Evolutionary conservation across 2,113 vertebrate genomes (phyloP).

Genomic region (Corvus hawaiiensis): DNA sequence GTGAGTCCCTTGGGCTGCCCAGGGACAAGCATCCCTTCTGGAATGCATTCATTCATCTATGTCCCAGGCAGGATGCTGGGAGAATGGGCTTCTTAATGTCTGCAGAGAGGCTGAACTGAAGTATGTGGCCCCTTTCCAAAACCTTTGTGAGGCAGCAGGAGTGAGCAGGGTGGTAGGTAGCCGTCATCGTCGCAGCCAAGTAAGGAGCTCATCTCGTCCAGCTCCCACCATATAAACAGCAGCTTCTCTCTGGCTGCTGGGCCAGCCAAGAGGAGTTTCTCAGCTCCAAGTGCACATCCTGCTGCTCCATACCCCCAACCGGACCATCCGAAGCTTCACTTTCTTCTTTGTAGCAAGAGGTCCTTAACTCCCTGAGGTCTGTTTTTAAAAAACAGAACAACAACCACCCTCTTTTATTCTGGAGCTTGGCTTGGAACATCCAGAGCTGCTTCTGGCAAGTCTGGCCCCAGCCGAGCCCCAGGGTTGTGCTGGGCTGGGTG

Average conservation of each 20-base stretch:
- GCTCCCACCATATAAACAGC: neutral
- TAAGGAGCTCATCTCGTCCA: neutral
- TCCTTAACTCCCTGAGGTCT: neutral
- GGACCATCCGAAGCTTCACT: neutral
- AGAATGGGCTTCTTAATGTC: neutral
- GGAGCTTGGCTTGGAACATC: neutral
- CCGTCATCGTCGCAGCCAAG: rapidly evolving
- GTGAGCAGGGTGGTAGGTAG: neutral
- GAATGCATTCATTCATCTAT: neutral
- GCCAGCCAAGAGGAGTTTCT: neutral
- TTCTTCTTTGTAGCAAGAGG: neutral
- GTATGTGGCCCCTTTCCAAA: neutral
- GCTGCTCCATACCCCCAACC: neutral
- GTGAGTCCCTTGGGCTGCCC: neutral
- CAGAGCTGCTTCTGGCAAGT: neutral
- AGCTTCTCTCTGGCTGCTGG: neutral
- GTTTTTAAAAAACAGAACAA: neutral
- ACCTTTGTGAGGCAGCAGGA: neutral
- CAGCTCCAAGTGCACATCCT: neutral
- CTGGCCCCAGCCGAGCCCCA: neutral
- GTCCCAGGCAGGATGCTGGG: neutral
- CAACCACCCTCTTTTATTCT: neutral
- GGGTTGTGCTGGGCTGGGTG: neutral
- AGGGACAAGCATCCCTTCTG: rapidly evolving
- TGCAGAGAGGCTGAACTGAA: neutral